Base-by-base conservation (phyloP, 2,888 invertebrate species). In the Oligia strigilis region DNA sequence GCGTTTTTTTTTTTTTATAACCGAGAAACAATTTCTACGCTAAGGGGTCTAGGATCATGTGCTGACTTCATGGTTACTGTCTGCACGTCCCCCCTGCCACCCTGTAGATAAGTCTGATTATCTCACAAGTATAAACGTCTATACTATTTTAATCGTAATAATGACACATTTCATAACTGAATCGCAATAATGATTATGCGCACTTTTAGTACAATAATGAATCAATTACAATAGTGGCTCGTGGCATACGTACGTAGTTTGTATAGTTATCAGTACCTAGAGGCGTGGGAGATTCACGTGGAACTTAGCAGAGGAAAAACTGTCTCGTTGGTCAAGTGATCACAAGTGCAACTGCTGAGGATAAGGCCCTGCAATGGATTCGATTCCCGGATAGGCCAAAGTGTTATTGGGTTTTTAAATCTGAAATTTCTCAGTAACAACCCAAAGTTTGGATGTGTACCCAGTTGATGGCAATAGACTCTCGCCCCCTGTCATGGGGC, bases 171-270 rank as follows among this genome's bases (percentile, higher is more conserved):
- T 64, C 36, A 52, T 58, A 75, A 75, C 70, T 76, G 46, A 77
- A 73, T 75, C 79, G 75, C 86, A 86, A 46, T 79, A 72, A 19
- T 69, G n/a, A 40, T 64, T 46, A 60, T 80, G 80, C 87, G 87
- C 79, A 79, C 29, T 70, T 46, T 66, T n/a, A 58, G 46, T 29
- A 65, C 71, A 58, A 78, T 74, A 71, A 40, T 40, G 55, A 66
- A 77, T 75, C 40, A 43, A 77, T 58, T 77, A 79, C 62, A 73
- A 69, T 65, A 64, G 19, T 3, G 36, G 14, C 49, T 11, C 58
- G 43, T 40, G 40, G 36, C 36, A 2, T 4, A 23, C 14, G 11
- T 29, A 29, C n/a, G 19, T 1, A 73, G 43, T 66, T 66, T 6
- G 23, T 19, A 55, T 19, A 29, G n/a, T 14, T 4, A 11, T 75